Base-by-base conservation (phyloP, 2,797 vertebrate genomes). In the Chelidonichthys spinosus region DNA sequence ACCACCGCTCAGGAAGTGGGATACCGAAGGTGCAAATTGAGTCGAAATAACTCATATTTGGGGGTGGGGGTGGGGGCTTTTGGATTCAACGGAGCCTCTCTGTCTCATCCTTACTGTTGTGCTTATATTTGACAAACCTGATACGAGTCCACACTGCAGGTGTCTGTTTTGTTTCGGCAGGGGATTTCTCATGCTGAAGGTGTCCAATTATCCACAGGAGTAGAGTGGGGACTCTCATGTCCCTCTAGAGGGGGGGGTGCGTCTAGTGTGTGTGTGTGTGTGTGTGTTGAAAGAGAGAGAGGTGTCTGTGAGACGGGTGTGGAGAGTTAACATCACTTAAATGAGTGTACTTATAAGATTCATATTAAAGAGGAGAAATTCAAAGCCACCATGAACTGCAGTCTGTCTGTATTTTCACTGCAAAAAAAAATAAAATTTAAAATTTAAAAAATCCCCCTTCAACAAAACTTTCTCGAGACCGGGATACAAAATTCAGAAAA, bases 171-270 rank as follows among this genome's bases (percentile, higher is more conserved):
- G 84, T 92, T 88, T 77, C 88, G 78, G 84, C 87, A 71, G 81
- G 94, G 93, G 91, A 89, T 93, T 93, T 94, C 74, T 92, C 74
- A 53, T 73, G 79, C 93, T 94, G 88, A 92, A 91, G 94, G 94
- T 94, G 95, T 96, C 95, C 95, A 96, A 97, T 98, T 97, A 97
- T 93, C 92, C 79, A 85, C 15, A 83, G 83, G 90, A 89, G 90
- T 92, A 92, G 93, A 90, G 90, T 82, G 79, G 89, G 81, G 73
- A 92, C 92, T 91, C 91, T 92, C 89, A 89, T 92, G 91, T 92
- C 88, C 82, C 89, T 79, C 69, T 66, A 81, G 83, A 81, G 63
- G 69, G 75, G 69, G 61, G 76, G 72, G 76, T 74, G 56, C n/a
- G 14, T 63, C 7, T 77, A 75, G 64, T 76, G 76, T 80, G 74